Conservation (phyloP, 2,797 vertebrate genomes). For the Pantherophis alleghaniensis region DNA sequence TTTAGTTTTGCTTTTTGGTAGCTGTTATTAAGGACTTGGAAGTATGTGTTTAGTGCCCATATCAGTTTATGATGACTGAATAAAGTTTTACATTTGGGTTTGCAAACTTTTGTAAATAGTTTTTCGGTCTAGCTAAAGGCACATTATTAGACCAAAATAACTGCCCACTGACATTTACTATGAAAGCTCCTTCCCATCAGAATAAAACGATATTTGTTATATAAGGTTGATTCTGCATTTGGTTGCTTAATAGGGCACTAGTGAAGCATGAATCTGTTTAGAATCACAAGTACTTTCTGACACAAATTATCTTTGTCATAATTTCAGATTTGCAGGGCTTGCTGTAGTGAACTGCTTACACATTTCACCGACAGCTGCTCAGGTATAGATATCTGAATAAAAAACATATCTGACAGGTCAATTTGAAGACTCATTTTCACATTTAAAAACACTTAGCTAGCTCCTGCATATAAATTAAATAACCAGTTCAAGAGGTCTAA, state of each 20-base stretch:
- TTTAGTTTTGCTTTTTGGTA: background rate
- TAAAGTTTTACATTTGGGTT: conserved; percentile 7
- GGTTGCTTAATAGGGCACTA: background rate
- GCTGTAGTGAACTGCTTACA: background rate
- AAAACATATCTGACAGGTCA: background rate
- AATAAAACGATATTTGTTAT: background rate
- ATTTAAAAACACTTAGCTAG: background rate
- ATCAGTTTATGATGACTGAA: background rate
- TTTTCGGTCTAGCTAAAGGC: background rate
- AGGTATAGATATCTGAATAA: background rate
- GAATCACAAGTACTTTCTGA: background rate
- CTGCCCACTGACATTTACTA: background rate
- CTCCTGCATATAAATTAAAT: background rate
- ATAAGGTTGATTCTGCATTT: background rate
- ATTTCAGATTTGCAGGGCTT: conserved; percentile 1
- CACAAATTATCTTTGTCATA: background rate
- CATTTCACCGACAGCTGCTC: background rate
- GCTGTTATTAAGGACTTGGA: background rate
- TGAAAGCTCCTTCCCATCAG: background rate
- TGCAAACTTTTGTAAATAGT: background rate
- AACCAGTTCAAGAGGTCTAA: background rate
- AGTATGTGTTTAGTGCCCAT: background rate
- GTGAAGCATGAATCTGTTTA: background rate
- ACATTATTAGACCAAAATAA: background rate
- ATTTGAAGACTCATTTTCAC: background rate